Evolutionary conservation across 2,113 vertebrate species (phyloP).

Genomic region (Prionailurus bengalensis): DNA sequence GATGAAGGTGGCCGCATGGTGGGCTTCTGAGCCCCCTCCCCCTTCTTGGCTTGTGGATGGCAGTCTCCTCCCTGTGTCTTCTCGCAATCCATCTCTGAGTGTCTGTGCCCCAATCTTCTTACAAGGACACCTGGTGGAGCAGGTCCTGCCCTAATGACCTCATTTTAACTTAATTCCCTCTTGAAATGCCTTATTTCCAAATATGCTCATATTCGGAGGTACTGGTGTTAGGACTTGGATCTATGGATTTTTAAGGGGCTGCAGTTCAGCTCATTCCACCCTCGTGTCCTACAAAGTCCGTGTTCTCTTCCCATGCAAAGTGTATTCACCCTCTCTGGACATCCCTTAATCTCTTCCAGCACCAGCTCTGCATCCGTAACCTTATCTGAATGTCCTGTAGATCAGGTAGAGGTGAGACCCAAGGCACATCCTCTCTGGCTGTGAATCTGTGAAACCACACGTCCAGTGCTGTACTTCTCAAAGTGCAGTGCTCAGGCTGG

Average conservation of each 20-base stretch:
- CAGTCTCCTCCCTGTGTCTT: neutral
- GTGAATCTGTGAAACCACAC: neutral
- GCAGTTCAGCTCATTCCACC: neutral
- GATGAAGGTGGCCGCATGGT: neutral
- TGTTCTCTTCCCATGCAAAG: neutral
- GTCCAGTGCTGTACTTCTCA: neutral
- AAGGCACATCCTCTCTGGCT: neutral
- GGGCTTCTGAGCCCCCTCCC: neutral
- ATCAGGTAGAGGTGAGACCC: neutral
- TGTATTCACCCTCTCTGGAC: neutral
- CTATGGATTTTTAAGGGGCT: neutral
- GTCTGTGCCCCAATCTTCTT: neutral
- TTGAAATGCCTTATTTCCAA: neutral
- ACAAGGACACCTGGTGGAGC: neutral
- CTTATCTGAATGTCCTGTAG: neutral
- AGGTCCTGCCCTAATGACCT: neutral
- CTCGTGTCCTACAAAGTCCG: neutral
- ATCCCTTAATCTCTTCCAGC: neutral
- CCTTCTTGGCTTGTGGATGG: neutral
- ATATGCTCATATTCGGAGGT: neutral
- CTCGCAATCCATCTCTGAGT: neutral
- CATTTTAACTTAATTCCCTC: neutral
- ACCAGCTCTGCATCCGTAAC: neutral
- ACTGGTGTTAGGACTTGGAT: neutral
- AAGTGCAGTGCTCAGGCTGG: neutral